Evolutionary conservation across 2,888 invertebrate genomes (phyloP), one percentile per base, ranked within the genome.

Genomic region (Prosopocoilus inquinatus): DNA sequence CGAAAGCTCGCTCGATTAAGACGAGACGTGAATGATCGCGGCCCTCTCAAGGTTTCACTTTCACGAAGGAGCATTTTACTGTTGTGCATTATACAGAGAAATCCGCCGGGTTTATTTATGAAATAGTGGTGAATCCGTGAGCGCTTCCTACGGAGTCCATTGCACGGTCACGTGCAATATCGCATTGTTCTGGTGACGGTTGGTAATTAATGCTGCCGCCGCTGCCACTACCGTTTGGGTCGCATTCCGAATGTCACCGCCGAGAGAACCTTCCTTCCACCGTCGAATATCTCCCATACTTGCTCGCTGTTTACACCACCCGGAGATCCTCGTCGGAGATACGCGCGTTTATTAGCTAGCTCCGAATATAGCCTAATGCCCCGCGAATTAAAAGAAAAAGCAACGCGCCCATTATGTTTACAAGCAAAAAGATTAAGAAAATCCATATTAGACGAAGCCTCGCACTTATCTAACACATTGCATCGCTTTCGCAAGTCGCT

Each of bases 111-210:
- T 28, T 28, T 28, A 28, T 28, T 3, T 8, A 13, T 38, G n/a
- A n/a, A n/a, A n/a, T n/a, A n/a, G n/a, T n/a, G n/a, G n/a, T 38
- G 9, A 11, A 13, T 38, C 38, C 11, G 38, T 13, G 38, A 13
- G 38, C 38, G 28, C 50, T 45, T 33, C 50, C 52, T 46, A 50
- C 58, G 50, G 60, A 34, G 54, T 61, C 64, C 62, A 62, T 64
- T 64, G 62, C 55, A 44, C 51, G 60, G 63, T 62, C 64, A 64
- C 64, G 64, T 64, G 60, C 63, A 62, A 63, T 62, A 60, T 63
- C 63, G 53, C 57, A 64, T 62, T 62, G 59, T 61, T 61, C 54
- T 44, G 55, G n/a, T n/a, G n/a, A n/a, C n/a, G n/a, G n/a, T n/a
- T n/a, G n/a, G 53, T 63, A 61, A 64, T 59, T 62, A 62, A 62